These are phyloP conservation scores for Onychomys arenicola DNA, from an alignment of 2,797 vertebrate genomes.

Conservation along the genomic window DNA sequence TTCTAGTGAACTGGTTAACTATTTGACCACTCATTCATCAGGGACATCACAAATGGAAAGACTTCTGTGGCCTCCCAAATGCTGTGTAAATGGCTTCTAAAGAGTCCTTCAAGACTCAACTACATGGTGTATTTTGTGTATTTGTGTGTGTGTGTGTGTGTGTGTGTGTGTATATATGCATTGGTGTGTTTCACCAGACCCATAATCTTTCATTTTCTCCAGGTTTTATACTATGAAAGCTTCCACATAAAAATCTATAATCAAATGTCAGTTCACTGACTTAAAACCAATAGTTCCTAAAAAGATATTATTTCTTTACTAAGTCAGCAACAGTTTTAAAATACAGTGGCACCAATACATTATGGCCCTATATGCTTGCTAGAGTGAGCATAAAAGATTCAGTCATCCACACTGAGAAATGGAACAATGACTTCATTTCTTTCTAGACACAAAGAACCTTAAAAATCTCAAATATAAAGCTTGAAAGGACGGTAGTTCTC, in stretches of 20 bases:
- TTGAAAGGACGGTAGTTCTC: slow-evolving; percentile 1
- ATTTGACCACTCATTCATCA: neutral
- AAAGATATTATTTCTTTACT: neutral
- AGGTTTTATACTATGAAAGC: neutral
- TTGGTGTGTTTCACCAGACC: neutral
- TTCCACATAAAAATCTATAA: neutral
- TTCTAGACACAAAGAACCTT: slow-evolving; percentile 32
- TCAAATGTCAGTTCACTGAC: neutral
- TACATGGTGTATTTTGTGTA: neutral
- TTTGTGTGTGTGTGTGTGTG: too few species aligned
- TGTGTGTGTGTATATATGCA: neutral
- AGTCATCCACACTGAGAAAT: neutral
- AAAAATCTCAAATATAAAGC: slow-evolving; percentile 34
- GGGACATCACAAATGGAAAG: neutral
- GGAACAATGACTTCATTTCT: slow-evolving; percentile 32
- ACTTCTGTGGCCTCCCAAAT: neutral
- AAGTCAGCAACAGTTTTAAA: neutral
- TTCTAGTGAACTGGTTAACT: neutral
- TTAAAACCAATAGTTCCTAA: neutral
- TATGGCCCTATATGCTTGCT: neutral
- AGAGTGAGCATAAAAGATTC: neutral
- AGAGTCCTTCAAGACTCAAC: neutral
- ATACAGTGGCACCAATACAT: neutral
- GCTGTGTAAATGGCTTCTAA: neutral
- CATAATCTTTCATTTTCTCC: neutral